These are phyloP conservation scores for Antedon mediterranea DNA, from an alignment of 53 echinoderm and acorn worm genomes.

Conservation along the genomic window DNA sequence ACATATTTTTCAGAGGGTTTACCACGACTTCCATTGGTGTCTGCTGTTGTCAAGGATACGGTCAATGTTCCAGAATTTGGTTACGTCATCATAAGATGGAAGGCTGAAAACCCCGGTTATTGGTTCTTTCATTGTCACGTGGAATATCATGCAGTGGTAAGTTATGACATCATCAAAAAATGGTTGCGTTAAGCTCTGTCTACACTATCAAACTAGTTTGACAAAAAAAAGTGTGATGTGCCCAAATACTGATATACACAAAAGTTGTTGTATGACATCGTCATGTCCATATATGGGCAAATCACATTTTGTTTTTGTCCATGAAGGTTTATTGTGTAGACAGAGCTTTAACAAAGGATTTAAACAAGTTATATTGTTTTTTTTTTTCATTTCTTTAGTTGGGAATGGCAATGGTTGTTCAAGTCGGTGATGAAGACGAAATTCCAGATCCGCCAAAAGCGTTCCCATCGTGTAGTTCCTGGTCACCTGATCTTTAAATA, in stretches of 20 bases:
- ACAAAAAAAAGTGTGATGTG: no score
- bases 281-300: no score
- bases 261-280: no score
- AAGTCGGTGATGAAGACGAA: background rate
- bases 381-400: background rate
- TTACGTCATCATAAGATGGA: background rate
- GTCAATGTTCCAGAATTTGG: background rate
- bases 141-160: background rate
- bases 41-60: background rate
- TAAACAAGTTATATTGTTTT: background rate
- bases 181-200: no score
- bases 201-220: no score
- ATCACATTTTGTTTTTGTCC: no score
- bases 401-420: background rate
- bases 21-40: background rate
- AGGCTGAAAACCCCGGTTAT: background rate
- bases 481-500: background rate
- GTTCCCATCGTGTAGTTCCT: background rate
- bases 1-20: background rate
- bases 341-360: no score
- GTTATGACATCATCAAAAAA: no score
- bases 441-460: background rate
- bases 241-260: no score
- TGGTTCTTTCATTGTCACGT: background rate
- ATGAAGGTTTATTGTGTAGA: no score